phyloP scores from a whole-genome alignment of 2,113 vertebrate genomes.

The Morone chrysops region DNA sequence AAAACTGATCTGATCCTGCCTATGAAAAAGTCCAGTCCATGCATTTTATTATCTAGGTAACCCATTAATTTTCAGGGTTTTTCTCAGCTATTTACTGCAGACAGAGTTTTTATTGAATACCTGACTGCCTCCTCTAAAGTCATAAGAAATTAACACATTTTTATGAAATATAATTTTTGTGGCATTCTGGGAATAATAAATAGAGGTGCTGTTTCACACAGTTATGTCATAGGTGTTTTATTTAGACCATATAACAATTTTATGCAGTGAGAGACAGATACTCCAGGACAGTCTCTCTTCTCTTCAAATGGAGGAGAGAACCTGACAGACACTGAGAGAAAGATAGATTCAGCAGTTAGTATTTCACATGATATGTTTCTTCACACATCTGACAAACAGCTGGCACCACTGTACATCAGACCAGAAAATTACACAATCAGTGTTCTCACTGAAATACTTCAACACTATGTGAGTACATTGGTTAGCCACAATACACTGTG shows the following conservation, averaged over 20 bases:
- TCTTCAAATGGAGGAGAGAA: slow-evolving; percentile 6
- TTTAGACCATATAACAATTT: slow-evolving; percentile 39
- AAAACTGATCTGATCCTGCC: slow-evolving; percentile 6
- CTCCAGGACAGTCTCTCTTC: not conserved
- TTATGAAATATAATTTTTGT: slow-evolving; percentile 45
- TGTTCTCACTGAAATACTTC: too few relatives aligned
- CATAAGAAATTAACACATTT: slow-evolving; percentile 42
- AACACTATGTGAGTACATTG: not conserved
- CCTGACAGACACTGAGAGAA: not conserved
- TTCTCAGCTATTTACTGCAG: slow-evolving; percentile 33
- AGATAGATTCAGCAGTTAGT: not conserved
- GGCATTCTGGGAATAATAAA: slow-evolving; percentile 29
- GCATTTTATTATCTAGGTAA: slow-evolving; percentile 46
- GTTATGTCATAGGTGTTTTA: slow-evolving; percentile 28
- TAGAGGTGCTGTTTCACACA: slow-evolving; percentile 9
- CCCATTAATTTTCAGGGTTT: slow-evolving; percentile 26
- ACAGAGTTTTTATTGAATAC: slow-evolving; percentile 35
- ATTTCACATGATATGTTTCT: not conserved
- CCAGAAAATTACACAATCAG: not conserved
- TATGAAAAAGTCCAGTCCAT: slow-evolving; percentile 19
- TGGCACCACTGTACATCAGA: slow-evolving; percentile 1
- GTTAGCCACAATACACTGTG: not conserved
- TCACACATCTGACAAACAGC: not conserved
- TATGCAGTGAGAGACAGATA: slow-evolving; percentile 26
- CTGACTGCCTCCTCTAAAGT: slow-evolving; percentile 23